Evolutionary conservation across 64 coral and sea anemone genomes (phyloP).

Genomic region (Dendrophyllia cribrosa): DNA sequence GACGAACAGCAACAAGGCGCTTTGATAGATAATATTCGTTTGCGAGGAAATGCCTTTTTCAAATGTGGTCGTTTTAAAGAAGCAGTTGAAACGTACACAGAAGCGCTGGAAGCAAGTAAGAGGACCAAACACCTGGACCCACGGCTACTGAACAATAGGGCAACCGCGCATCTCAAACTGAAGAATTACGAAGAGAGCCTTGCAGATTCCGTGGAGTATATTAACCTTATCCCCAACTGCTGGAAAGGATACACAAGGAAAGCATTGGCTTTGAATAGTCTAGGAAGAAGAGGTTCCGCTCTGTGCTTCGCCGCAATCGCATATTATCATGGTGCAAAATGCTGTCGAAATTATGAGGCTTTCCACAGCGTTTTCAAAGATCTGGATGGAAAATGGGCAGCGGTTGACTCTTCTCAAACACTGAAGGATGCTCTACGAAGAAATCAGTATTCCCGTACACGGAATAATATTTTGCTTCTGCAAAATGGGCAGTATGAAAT

Average conservation of each 20-base stretch:
- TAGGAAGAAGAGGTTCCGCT: background rate
- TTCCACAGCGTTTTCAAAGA: background rate
- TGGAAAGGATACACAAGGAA: conserved; percentile 66
- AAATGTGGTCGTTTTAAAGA: background rate
- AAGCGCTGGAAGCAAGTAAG: background rate
- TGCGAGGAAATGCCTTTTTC: background rate
- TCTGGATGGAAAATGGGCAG: conserved; percentile 3
- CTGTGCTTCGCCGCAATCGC: conserved; percentile 45
- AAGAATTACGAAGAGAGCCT: conserved; percentile 24
- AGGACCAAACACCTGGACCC: background rate
- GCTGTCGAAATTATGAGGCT: background rate
- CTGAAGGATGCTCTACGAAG: background rate
- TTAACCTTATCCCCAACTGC: conserved; percentile 14
- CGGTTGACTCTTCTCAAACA: background rate
- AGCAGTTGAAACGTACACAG: conserved; percentile 37
- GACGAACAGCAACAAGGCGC: too few species aligned
- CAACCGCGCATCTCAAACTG: conserved; percentile 47
- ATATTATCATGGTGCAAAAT: background rate
- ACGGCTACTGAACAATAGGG: conserved; percentile 32
- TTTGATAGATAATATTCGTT: background rate
- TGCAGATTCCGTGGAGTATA: conserved; percentile 45
- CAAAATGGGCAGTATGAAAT: background rate
- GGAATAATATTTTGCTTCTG: background rate
- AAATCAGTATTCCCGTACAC: background rate
- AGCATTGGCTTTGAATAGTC: conserved; percentile 40